phyloP scores from a whole-genome alignment of 2,797 vertebrate species.

The Oceanodroma leucorhoa region DNA sequence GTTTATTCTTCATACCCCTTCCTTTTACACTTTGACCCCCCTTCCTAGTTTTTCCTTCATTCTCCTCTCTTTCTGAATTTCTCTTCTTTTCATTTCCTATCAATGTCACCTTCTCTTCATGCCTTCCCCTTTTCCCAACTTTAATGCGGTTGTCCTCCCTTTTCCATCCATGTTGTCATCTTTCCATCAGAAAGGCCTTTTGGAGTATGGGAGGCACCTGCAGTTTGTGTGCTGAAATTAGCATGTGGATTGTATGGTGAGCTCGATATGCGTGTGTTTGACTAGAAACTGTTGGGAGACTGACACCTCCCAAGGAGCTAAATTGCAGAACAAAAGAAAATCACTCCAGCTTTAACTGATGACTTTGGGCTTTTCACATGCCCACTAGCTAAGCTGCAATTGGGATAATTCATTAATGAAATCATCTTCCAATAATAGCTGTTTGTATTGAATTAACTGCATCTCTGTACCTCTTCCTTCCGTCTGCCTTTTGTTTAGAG shows the following conservation, averaged over 20 bases:
- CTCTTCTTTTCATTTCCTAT: background rate
- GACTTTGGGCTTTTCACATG: background rate
- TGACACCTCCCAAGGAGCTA: background rate
- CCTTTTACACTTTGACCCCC: background rate
- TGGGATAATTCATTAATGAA: constrained; percentile 36
- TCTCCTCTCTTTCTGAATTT: background rate
- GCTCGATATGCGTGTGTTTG: background rate
- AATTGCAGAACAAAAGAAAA: background rate
- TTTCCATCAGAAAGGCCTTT: background rate
- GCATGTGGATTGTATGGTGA: background rate
- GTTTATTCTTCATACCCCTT: background rate
- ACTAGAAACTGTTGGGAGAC: background rate
- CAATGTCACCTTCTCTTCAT: background rate
- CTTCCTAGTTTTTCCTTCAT: background rate
- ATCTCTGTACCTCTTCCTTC: background rate
- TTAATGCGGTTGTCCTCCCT: background rate
- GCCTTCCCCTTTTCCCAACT: accelerated
- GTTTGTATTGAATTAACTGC: background rate
- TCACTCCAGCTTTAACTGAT: background rate
- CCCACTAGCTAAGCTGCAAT: background rate
- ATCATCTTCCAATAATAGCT: constrained; percentile 17
- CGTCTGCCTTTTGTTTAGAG: background rate
- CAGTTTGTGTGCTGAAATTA: background rate
- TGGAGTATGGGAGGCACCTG: background rate
- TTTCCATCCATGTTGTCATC: background rate